Evolutionary conservation across 2,888 invertebrate genomes (phyloP), one percentile per base, ranked within the genome.

Genomic region (Brachyptera putata): DNA sequence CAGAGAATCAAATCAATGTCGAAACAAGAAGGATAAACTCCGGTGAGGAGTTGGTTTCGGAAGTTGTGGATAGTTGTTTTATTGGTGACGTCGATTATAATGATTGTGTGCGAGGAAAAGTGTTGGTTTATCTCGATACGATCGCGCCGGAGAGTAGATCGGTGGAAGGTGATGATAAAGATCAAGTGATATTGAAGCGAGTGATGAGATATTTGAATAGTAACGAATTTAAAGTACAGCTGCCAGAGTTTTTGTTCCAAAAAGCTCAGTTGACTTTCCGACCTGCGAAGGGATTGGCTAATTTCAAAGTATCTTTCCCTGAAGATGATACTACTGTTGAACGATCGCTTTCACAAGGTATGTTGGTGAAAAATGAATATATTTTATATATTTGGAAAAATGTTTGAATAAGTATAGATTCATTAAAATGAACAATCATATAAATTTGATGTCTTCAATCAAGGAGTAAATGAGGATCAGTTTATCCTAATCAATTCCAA

Each of bases 71-170:
- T 76, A 84, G 85, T 72, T 91, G 91, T 77, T 82, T 85, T 71
- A 79, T 79, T 67, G 80, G 81, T 50, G 81, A 83, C 63, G 21
- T 50, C 1, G 24, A 41, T 14, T 56, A 60, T 22, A 81, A 84
- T 72, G 77, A 80, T 49, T 91, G 90, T 70, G 80, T 90, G 67
- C 89, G 89, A 76, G 82, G 83, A 74, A 86, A 88, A 76, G 86
- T 90, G 69, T 77, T 91, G 26, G 82, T 80, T 58, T 90, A 85
- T 75, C 77, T 91, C 77, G 89, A 90, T 74, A 84, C 83, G 39
- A 78, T 86, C 3, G 73, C 69, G 1, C 70, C 57, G 13, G 72
- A 41, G 11, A 53, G 43, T 3, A 57, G 41, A 14, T n/a, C 53
- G 7, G 18, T 43, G 16, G 58, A 56, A 1, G 61, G 46, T 46